These are phyloP conservation scores for Octodon degus DNA, from an alignment of 2,113 vertebrate species.

Conservation along the genomic window DNA sequence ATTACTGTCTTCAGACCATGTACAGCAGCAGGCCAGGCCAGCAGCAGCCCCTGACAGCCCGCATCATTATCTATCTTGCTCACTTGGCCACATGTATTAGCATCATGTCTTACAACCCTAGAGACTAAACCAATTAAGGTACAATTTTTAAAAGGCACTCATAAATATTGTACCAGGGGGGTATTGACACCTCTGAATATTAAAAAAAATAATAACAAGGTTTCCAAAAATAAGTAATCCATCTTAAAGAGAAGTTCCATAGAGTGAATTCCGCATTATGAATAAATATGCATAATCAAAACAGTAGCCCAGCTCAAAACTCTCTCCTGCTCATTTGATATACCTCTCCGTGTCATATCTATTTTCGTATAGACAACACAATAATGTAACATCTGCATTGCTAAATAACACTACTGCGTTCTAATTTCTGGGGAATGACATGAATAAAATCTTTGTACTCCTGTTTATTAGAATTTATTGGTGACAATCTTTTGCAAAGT, in stretches of 20 bases:
- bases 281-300: conserved; percentile 88
- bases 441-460: conserved; percentile 85
- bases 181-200: conserved; percentile 84
- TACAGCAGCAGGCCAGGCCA: conserved; percentile 69
- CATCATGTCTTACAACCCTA: conserved; percentile 82
- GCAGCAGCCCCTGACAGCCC: conserved; percentile 72
- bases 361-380: conserved; percentile 86
- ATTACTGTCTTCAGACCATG: conserved; percentile 80
- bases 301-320: conserved; percentile 79
- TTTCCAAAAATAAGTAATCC: conserved; percentile 81
- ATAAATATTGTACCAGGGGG: conserved; percentile 85
- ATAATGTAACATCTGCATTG: conserved; percentile 87
- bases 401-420: conserved; percentile 86
- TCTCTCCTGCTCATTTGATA: conserved; percentile 84
- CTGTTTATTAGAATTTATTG: conserved; percentile 88
- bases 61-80: conserved; percentile 82
- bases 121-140: conserved; percentile 86
- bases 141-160: conserved; percentile 85
- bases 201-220: conserved; percentile 64
- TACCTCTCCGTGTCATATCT: conserved; percentile 84
- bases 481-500: conserved; percentile 82
- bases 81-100: conserved; percentile 82
- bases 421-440: conserved; percentile 86
- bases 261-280: conserved; percentile 80
- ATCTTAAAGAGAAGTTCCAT: conserved; percentile 80